Conservation (phyloP, 2,797 vertebrate genomes). For the Hyperoplus lanceolatus region DNA sequence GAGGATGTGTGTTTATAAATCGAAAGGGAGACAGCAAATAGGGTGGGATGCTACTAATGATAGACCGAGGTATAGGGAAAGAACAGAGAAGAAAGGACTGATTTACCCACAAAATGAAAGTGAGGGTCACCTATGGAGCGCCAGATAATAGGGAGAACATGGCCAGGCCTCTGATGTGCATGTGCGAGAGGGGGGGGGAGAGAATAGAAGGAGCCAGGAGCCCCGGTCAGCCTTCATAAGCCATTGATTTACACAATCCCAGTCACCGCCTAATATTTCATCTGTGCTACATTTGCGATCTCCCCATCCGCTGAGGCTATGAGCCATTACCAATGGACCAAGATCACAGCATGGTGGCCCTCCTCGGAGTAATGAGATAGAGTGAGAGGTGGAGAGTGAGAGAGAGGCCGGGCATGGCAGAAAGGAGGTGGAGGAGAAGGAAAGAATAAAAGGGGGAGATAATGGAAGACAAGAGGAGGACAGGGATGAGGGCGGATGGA, state of each 20-base stretch:
- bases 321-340: constrained; percentile 79
- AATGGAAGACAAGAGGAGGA: constrained; percentile 76
- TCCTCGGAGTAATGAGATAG: constrained; percentile 78
- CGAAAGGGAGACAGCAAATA: constrained; percentile 43
- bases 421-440: constrained; percentile 37
- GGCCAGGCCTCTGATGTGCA: constrained; percentile 54
- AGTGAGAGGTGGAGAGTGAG: constrained; percentile 75
- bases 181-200: constrained; percentile 48
- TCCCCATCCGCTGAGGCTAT: constrained; percentile 73
- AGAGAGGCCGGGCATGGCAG: constrained; percentile 59
- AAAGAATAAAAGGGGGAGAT: constrained; percentile 67
- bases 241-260: constrained; percentile 82
- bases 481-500: constrained; percentile 62
- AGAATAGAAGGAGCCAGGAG: too few species aligned
- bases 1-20: constrained; percentile 44
- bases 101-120: constrained; percentile 70
- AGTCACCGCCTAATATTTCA: constrained; percentile 80
- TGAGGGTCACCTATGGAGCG: constrained; percentile 47
- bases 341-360: constrained; percentile 80
- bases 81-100: constrained; percentile 42
- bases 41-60: constrained; percentile 58
- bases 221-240: constrained; percentile 78
- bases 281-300: constrained; percentile 79
- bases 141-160: constrained; percentile 60
- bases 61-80: constrained; percentile 44